Evolutionary conservation across 2,797 vertebrate genomes (phyloP).

Genomic region (Naso thynnoides): DNA sequence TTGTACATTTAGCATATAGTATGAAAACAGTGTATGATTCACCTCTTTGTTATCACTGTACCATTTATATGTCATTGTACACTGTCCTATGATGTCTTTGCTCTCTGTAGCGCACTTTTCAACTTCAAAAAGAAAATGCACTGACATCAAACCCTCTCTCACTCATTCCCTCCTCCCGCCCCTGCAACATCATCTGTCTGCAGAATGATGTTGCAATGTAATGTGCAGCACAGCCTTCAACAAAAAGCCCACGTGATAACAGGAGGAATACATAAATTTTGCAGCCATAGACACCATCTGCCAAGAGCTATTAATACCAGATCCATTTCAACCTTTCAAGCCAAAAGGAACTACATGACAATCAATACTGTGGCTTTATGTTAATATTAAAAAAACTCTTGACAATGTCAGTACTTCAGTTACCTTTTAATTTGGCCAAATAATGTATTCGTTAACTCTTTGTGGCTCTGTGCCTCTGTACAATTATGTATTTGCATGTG

Average conservation of each 20-base stretch:
- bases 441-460: neutral
- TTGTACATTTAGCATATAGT: neutral
- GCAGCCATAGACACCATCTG: conserved; percentile 44
- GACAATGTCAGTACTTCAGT: neutral
- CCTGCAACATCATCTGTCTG: conserved; percentile 47
- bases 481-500: neutral
- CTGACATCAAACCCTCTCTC: conserved; percentile 12
- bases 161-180: neutral
- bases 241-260: conserved; percentile 44
- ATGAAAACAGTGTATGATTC: neutral
- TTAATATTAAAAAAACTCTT: conserved; percentile 3
- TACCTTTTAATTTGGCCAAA: neutral
- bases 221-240: conserved; percentile 30
- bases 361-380: neutral
- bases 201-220: conserved; percentile 42
- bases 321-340: conserved; percentile 5
- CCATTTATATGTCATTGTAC: neutral
- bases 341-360: neutral
- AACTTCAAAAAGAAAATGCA: conserved; percentile 20
- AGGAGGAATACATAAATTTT: conserved; percentile 35
- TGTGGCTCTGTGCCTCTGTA: neutral
- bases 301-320: conserved; percentile 14
- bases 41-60: conserved; percentile 9
- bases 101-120: conserved; percentile 11
- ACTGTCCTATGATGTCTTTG: neutral